A percentile compares a stretch with the other conserved stretches of the same genome.
phyloP scores from a whole-genome alignment of 2,888 invertebrate species.

The Blastobasis adustella region DNA sequence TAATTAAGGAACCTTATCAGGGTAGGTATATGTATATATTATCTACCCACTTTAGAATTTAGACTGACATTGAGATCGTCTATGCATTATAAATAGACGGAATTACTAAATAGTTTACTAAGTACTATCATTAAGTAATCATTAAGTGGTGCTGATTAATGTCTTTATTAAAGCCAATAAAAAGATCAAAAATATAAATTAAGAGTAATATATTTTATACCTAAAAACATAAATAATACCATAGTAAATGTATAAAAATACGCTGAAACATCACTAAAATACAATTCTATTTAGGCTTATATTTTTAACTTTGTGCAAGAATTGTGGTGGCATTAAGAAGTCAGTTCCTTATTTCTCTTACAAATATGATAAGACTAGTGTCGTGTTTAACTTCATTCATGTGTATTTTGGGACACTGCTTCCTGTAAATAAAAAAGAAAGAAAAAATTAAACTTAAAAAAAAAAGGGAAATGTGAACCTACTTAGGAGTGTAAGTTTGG shows the following conservation, averaged over 20 bases:
- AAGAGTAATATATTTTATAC: conserved; percentile 16
- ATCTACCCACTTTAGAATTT: no score
- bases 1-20: no score
- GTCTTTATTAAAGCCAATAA: conserved; percentile 2
- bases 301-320: conserved; percentile 44
- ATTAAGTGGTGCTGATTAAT: no score
- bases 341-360: conserved; percentile 66
- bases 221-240: conserved; percentile 15
- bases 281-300: conserved; percentile 48
- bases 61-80: no score
- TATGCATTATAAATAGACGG: no score
- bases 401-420: conserved; percentile 73
- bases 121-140: no score
- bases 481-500: conserved; percentile 13
- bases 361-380: conserved; percentile 55
- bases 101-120: no score
- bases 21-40: no score
- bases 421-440: conserved; percentile 61
- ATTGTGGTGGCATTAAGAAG: conserved; percentile 56
- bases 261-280: not conserved
- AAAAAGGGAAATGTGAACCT: not conserved
- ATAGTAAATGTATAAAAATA: conserved; percentile 8
- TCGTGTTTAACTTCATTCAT: conserved; percentile 54
- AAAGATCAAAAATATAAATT: conserved; percentile 7
- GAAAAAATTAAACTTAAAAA: conserved; percentile 6